Conservation (phyloP, 2,888 invertebrate species). For the Caenorhabditis japonica region DNA sequence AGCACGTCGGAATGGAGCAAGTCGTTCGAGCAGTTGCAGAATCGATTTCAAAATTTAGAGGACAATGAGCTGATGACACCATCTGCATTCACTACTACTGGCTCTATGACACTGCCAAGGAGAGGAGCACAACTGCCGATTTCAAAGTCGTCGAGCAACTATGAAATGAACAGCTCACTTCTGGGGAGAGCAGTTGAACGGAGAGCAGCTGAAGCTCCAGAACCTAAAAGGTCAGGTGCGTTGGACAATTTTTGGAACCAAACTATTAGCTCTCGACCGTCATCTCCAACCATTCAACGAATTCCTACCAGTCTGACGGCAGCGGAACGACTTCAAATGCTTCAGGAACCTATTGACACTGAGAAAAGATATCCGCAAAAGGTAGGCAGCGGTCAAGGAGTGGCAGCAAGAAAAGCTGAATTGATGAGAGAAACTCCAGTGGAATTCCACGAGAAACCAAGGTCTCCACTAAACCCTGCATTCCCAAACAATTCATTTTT, state of each 20-base stretch:
- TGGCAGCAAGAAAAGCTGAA: slow-evolving; percentile 66
- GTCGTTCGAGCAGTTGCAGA: slow-evolving; percentile 66
- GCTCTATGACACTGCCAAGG: slow-evolving; percentile 53
- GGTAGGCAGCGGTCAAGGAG: slow-evolving; percentile 59
- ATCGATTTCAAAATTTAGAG: slow-evolving; percentile 50
- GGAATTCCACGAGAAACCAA: slow-evolving; percentile 33
- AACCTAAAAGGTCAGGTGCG: slow-evolving; percentile 53
- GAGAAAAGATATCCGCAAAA: slow-evolving; percentile 56
- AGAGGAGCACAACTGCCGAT: slow-evolving; percentile 45
- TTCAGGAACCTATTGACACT: slow-evolving; percentile 69
- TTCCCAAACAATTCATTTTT: slow-evolving; percentile 45
- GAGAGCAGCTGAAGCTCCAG: slow-evolving; percentile 56
- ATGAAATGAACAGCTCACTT: slow-evolving; percentile 54
- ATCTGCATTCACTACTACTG: slow-evolving; percentile 44
- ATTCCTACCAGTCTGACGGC: slow-evolving; percentile 69
- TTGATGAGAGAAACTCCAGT: slow-evolving; percentile 58
- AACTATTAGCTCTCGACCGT: slow-evolving; percentile 63
- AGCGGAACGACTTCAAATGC: slow-evolving; percentile 73
- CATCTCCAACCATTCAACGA: slow-evolving; percentile 62
- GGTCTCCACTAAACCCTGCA: slow-evolving; percentile 46
- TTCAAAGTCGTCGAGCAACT: slow-evolving; percentile 63
- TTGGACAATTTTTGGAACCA: slow-evolving; percentile 69
- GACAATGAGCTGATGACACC: slow-evolving; percentile 28
- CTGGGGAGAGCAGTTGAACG: slow-evolving; percentile 53
- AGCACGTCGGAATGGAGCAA: slow-evolving; percentile 70